These are phyloP conservation scores for Proisotoma minuta DNA, from an alignment of 2,888 invertebrate genomes.

Conservation along the genomic window DNA sequence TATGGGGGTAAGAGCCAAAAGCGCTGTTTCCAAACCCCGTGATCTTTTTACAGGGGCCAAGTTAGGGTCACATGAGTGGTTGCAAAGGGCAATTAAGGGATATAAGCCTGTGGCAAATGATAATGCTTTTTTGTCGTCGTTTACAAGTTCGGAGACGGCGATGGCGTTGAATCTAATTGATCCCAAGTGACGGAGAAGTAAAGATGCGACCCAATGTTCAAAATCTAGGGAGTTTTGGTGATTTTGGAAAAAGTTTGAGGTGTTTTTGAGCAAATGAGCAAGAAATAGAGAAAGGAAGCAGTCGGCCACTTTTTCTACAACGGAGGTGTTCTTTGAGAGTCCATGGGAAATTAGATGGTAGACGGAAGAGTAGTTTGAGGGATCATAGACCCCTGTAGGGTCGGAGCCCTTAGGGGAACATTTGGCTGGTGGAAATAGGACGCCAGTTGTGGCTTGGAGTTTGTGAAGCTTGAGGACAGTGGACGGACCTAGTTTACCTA, in stretches of 20 bases:
- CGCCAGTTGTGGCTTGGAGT: too few species aligned
- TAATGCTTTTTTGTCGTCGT: not conserved
- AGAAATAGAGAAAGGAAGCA: conserved; percentile 31
- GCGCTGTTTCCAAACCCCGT: conserved; percentile 19
- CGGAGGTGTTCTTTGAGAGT: not conserved
- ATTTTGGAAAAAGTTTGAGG: conserved; percentile 15
- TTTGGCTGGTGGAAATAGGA: too few species aligned
- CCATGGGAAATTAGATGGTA: conserved; percentile 31
- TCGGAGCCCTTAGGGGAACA: conserved; percentile 9
- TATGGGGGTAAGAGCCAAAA: conserved; percentile 30
- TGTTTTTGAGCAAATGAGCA: conserved; percentile 24
- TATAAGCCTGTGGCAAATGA: conserved; percentile 33
- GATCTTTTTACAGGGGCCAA: conserved; percentile 30
- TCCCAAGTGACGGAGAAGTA: conserved; percentile 36
- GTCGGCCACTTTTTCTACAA: not conserved
- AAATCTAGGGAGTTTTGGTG: not conserved
- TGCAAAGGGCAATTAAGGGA: conserved; percentile 35
- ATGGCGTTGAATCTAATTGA: conserved; percentile 39
- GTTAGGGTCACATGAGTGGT: conserved; percentile 44
- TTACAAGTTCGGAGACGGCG: conserved; percentile 30
- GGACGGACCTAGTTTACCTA: conserved; percentile 25
- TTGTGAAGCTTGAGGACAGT: not conserved
- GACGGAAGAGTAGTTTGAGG: conserved; percentile 23
- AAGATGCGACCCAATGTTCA: conserved; percentile 26
- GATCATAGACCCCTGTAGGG: conserved; percentile 24